Percentiles rank a stretch among this genome's conserved stretches.
phyloP scores from a whole-genome alignment of 2,888 invertebrate genomes.

The Antitype chi region DNA sequence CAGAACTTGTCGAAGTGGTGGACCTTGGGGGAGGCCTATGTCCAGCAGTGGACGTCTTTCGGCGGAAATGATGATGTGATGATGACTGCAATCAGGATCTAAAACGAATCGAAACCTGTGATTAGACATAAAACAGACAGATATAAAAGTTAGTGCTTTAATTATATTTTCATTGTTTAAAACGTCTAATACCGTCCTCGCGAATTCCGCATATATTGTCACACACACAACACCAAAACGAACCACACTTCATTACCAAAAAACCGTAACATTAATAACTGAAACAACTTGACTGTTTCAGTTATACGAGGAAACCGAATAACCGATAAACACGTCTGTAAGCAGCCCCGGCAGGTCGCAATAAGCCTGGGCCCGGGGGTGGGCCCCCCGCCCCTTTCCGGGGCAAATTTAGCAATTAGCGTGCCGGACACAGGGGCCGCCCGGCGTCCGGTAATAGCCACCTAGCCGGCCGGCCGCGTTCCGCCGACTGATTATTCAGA shows the following conservation, averaged over 20 bases:
- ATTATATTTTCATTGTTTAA: background rate
- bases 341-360: constrained; percentile 63
- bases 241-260: constrained; percentile 2
- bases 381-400: constrained; percentile 40
- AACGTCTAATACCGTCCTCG: background rate
- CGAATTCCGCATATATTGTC: background rate
- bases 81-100: too few species aligned
- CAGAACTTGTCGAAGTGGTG: too few species aligned
- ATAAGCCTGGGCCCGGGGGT: constrained; percentile 63
- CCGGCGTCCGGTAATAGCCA: constrained; percentile 74
- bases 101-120: background rate
- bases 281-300: constrained; percentile 10
- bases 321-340: constrained; percentile 50
- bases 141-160: background rate
- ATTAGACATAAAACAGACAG: background rate
- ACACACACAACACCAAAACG: background rate
- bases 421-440: constrained; percentile 74
- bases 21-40: too few species aligned
- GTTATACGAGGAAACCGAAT: constrained; percentile 24
- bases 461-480: constrained; percentile 72
- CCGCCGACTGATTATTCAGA: constrained; percentile 55
- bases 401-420: constrained; percentile 86
- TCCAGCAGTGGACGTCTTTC: too few species aligned
- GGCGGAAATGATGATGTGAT: too few species aligned
- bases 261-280: constrained; percentile 25